Evolutionary conservation across 2,113 vertebrate species (phyloP).

Genomic region (Podarcis raffonei): DNA sequence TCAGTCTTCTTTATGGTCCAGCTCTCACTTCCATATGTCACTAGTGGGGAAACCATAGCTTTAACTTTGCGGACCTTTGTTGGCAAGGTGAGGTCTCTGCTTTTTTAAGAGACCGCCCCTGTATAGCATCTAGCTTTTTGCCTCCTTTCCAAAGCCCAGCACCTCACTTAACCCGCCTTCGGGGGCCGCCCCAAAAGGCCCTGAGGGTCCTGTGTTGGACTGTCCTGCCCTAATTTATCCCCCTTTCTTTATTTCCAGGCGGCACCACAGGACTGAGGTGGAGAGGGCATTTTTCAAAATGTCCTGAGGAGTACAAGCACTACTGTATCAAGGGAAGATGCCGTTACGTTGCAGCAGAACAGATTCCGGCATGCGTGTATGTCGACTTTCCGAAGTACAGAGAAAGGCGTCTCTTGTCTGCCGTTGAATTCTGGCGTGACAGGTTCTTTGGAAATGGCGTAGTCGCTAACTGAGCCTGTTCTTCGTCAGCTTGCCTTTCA

Average conservation of each 20-base stretch:
- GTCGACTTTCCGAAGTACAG: conserved; percentile 9
- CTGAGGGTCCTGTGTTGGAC: too few species aligned
- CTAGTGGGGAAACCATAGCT: too few species aligned
- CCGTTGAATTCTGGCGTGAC: neutral
- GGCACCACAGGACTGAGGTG: conserved; percentile 54
- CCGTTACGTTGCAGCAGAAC: conserved; percentile 77
- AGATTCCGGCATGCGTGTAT: conserved; percentile 81
- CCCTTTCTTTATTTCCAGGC: conserved; percentile 47
- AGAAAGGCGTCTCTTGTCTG: neutral
- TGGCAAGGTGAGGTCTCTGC: too few species aligned
- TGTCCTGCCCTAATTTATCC: neutral
- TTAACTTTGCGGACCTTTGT: too few species aligned
- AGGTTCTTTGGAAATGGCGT: neutral
- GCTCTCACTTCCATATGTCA: too few species aligned
- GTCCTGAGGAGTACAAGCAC: conserved; percentile 77
- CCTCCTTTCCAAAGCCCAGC: too few species aligned
- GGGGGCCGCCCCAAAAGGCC: too few species aligned
- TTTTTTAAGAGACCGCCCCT: too few species aligned
- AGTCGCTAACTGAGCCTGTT: neutral
- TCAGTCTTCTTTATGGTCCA: too few species aligned
- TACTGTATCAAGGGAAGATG: conserved; percentile 86
- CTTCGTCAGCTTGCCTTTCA: neutral
- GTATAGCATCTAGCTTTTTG: too few species aligned
- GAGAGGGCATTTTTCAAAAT: conserved; percentile 79
- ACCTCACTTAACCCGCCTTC: too few species aligned